Percentiles rank a stretch among this genome's conserved stretches.
Conservation (phyloP, 92 coral and sea anemone genomes). For the Zoanthus sansibaricus region DNA sequence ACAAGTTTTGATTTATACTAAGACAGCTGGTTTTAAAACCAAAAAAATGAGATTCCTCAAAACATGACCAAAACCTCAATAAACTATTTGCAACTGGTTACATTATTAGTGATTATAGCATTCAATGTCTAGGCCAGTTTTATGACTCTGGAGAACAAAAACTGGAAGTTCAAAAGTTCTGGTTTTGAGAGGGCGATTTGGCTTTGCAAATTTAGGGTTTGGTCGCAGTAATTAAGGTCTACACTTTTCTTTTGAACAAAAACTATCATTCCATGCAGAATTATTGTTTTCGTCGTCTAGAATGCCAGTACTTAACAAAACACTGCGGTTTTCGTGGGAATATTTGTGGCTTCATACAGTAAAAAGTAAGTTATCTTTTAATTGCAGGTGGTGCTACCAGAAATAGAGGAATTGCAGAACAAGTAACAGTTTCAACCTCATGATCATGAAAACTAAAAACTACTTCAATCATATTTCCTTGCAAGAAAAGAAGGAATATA, state of each 20-base stretch:
- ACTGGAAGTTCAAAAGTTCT: neutral
- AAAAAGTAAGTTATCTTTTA: neutral
- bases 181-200: neutral
- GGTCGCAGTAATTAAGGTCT: neutral
- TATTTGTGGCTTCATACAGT: conserved; percentile 16
- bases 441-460: neutral
- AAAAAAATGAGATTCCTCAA: neutral
- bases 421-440: neutral
- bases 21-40: neutral
- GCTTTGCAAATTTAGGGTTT: neutral
- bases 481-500: neutral
- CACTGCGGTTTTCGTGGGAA: conserved; percentile 9
- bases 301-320: conserved; percentile 13
- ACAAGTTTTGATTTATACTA: neutral
- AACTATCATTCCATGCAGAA: neutral
- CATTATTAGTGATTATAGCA: neutral
- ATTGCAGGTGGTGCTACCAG: neutral
- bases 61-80: neutral
- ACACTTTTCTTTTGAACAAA: neutral
- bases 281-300: neutral
- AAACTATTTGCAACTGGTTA: neutral
- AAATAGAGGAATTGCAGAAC: neutral
- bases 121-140: conserved; percentile 11
- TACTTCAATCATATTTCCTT: neutral
- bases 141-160: neutral